Evolutionary conservation across 2,888 invertebrate genomes (phyloP).

Genomic region (Germaria angustata): DNA sequence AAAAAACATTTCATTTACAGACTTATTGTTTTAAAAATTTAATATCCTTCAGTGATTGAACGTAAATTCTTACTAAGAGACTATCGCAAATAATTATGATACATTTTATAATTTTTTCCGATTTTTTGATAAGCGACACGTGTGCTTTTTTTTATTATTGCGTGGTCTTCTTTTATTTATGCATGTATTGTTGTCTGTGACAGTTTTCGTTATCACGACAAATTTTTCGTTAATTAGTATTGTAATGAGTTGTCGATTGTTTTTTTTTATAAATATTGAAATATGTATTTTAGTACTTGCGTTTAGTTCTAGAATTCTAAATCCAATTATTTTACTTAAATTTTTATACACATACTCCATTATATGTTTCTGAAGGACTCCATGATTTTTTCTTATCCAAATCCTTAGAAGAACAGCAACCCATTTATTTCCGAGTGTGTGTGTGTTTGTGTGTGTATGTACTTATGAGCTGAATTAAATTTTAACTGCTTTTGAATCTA

Average conservation of each 20-base stretch:
- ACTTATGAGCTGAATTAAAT: background rate
- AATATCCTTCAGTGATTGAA: too few relatives aligned
- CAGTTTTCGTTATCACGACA: background rate
- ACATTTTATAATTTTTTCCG: too few relatives aligned
- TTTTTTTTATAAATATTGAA: background rate
- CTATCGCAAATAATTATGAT: too few relatives aligned
- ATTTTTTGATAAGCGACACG: too few relatives aligned
- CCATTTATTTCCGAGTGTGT: slow-evolving; percentile 68
- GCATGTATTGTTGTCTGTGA: too few relatives aligned
- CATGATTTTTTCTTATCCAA: slow-evolving; percentile 75
- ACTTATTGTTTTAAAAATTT: too few relatives aligned
- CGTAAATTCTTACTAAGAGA: too few relatives aligned
- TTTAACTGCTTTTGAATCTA: slow-evolving; percentile 5
- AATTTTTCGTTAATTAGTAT: background rate
- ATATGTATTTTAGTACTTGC: background rate
- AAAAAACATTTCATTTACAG: too few relatives aligned
- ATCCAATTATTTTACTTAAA: background rate
- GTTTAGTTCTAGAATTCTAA: too few relatives aligned
- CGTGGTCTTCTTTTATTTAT: background rate
- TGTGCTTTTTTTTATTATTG: background rate
- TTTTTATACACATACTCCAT: slow-evolving; percentile 70
- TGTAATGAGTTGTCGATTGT: background rate
- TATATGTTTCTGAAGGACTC: slow-evolving; percentile 76
- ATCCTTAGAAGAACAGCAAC: slow-evolving; percentile 75
- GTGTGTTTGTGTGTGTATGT: too few relatives aligned